Percentiles rank a stretch among this genome's conserved stretches.
Evolutionary conservation across 2,888 invertebrate genomes (phyloP).

Genomic region (Actias luna): DNA sequence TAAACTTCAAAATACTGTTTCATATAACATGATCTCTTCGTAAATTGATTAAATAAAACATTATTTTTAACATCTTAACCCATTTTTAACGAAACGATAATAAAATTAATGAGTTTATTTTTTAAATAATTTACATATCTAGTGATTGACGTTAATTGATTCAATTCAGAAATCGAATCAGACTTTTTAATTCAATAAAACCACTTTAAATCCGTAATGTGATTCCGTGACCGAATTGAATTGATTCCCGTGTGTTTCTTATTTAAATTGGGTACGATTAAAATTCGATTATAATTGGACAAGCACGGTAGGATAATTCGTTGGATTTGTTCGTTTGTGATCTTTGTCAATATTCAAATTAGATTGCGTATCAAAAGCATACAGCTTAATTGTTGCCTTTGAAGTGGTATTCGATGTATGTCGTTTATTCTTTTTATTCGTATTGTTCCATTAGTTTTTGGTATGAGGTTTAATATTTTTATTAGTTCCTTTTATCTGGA

Average conservation of each 20-base stretch:
- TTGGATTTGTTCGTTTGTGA: background rate
- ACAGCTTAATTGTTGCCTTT: conserved; percentile 9
- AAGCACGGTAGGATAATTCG: background rate
- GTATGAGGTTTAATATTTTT: background rate
- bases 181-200: background rate
- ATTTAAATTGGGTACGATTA: background rate
- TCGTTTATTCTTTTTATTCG: conserved; percentile 5
- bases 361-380: conserved; percentile 1
- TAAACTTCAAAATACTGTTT: no score
- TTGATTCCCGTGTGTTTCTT: conserved; percentile 1
- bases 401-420: background rate
- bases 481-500: background rate
- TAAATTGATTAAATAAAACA: no score
- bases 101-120: background rate
- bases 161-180: no score
- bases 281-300: conserved; percentile 1
- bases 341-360: conserved; percentile 7
- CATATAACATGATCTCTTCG: no score
- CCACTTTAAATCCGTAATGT: background rate
- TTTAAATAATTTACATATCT: background rate
- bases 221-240: background rate
- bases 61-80: no score
- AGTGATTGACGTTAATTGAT: background rate
- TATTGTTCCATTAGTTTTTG: conserved; percentile 23
- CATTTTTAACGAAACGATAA: no score